Evolutionary conservation across 2,888 invertebrate species (phyloP), one percentile per base, ranked within the genome.

Genomic region (Fragum sueziense): DNA sequence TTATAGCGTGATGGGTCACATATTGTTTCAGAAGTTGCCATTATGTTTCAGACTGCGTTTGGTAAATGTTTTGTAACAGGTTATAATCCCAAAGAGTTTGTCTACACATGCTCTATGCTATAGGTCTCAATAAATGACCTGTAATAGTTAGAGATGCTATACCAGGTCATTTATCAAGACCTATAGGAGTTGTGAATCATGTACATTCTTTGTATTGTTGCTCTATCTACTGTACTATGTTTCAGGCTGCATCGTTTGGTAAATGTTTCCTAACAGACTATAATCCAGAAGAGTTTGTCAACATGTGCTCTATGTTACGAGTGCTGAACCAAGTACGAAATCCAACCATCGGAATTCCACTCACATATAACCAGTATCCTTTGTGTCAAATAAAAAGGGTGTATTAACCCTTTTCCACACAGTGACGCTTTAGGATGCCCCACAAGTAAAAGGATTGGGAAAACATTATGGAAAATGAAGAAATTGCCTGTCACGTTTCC

Each of bases 161-260:
- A n/a, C n/a, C n/a, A n/a, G n/a, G n/a, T n/a, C n/a, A n/a, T n/a
- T n/a, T n/a, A n/a, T n/a, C n/a, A n/a, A n/a, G n/a, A n/a, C n/a
- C n/a, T n/a, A n/a, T 99, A 81, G 94, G 98, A 72, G 97, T 98
- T n/a, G 93, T 99, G 34, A 99, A 99, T 93, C 96, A 97, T 7
- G 95, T 98, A n/a, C n/a, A n/a, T n/a, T n/a, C n/a, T n/a, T n/a
- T n/a, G n/a, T n/a, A n/a, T n/a, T n/a, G n/a, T n/a, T n/a, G n/a
- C n/a, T n/a, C n/a, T 37, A 37, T 9, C 37, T 9, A 37, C 14
- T 37, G 37, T 37, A 9, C 6, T 37, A 37, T 37, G n/a, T 47
- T 47, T 31, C 88, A 96, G 96, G 96, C 98, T 14, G 98, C 98
- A 0, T 97, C 98, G 91, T 98, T 98, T 94, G 99, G 99, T 9